A percentile compares a stretch with the other conserved stretches of the same genome.
These are phyloP conservation scores for Drosophila truncata DNA, from an alignment of 1,140 invertebrate species.

Conservation along the genomic window DNA sequence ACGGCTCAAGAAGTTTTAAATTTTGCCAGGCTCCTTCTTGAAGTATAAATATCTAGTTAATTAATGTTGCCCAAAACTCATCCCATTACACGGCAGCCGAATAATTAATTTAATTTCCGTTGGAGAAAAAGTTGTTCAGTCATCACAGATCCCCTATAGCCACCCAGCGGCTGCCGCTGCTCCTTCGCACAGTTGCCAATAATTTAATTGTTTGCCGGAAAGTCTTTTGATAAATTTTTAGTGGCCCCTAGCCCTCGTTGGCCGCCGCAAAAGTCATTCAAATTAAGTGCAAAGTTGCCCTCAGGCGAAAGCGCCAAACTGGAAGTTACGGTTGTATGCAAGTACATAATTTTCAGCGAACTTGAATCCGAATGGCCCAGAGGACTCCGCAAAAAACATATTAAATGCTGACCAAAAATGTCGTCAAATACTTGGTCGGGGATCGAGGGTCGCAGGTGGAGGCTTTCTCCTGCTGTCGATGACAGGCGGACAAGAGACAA, in stretches of 20 bases:
- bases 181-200: slow-evolving; percentile 37
- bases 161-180: neutral
- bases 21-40: slow-evolving; percentile 31
- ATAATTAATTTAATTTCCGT: slow-evolving; percentile 75
- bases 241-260: slow-evolving; percentile 1
- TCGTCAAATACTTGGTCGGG: slow-evolving; percentile 11
- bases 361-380: slow-evolving; percentile 22
- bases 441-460: slow-evolving; percentile 2
- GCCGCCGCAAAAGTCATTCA: slow-evolving; percentile 53
- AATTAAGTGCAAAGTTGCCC: slow-evolving; percentile 75
- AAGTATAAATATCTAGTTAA: slow-evolving; percentile 75
- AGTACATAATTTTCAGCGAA: slow-evolving; percentile 1
- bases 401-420: slow-evolving; percentile 39
- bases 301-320: slow-evolving; percentile 6
- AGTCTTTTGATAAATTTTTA: slow-evolving; percentile 66
- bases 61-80: slow-evolving; percentile 48
- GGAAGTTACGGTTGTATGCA: slow-evolving; percentile 8
- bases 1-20: slow-evolving; percentile 59
- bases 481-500: slow-evolving; percentile 35
- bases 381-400: slow-evolving; percentile 18
- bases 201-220: slow-evolving; percentile 72
- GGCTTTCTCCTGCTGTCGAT: slow-evolving; percentile 30
- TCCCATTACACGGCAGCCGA: slow-evolving; percentile 30
- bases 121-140: slow-evolving; percentile 59
- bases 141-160: slow-evolving; percentile 8